phyloP scores from a whole-genome alignment of 2,888 invertebrate species.

The Fissipunctia ypsillon region DNA sequence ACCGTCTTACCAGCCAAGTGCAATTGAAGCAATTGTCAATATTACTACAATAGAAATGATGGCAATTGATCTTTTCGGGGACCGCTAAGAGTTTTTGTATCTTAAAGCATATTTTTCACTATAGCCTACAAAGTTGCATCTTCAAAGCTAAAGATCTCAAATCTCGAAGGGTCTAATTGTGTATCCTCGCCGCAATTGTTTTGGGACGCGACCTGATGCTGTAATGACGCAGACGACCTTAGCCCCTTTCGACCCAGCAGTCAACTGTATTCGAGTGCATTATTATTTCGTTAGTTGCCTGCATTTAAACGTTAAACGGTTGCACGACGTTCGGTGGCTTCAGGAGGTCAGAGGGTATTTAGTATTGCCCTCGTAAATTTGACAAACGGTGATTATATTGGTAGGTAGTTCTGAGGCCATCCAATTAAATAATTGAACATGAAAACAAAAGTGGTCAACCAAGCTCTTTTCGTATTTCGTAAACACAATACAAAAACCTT shows the following conservation, averaged over 20 bases:
- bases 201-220: conserved; percentile 76
- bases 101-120: background rate
- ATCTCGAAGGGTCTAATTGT: conserved; percentile 80
- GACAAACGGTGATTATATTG: conserved; percentile 7
- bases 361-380: conserved; percentile 12
- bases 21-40: no score
- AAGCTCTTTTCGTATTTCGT: background rate
- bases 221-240: conserved; percentile 82
- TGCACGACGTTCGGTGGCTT: conserved; percentile 56
- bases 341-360: conserved; percentile 42
- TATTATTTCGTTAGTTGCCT: conserved; percentile 60
- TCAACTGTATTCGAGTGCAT: conserved; percentile 55
- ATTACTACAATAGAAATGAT: no score
- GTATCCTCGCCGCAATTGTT: conserved; percentile 83
- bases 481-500: no score
- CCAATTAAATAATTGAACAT: background rate
- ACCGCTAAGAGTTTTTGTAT: no score
- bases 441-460: background rate
- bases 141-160: conserved; percentile 64
- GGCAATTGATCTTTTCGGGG: no score
- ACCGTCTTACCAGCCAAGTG: no score
- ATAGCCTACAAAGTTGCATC: conserved; percentile 27
- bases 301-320: conserved; percentile 52
- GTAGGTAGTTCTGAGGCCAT: background rate
- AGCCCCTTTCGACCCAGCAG: conserved; percentile 74